These are phyloP conservation scores for Rhinophrynus dorsalis DNA, from an alignment of 2,797 vertebrate genomes.

Conservation along the genomic window DNA sequence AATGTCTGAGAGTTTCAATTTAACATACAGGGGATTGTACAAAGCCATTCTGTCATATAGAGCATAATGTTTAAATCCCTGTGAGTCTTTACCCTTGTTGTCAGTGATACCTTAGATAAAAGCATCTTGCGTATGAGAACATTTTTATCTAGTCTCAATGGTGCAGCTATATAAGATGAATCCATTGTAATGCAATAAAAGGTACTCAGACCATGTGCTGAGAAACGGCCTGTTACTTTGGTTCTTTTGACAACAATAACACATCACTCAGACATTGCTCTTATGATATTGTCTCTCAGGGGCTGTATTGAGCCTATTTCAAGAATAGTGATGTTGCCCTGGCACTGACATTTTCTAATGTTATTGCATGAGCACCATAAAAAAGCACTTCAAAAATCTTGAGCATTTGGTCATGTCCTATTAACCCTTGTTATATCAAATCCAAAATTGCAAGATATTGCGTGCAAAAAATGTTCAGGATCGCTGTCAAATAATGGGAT, in stretches of 20 bases:
- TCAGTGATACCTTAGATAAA: slow-evolving; percentile 20
- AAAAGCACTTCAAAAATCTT: background rate
- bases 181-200: slow-evolving; percentile 45
- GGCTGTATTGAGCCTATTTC: slow-evolving; percentile 30
- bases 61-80: slow-evolving; percentile 10
- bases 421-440: too few species aligned
- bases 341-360: slow-evolving; percentile 36
- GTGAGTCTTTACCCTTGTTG: slow-evolving; percentile 15
- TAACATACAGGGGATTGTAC: background rate
- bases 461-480: too few species aligned
- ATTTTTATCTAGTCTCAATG: slow-evolving; percentile 29
- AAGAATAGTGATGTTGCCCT: slow-evolving; percentile 38
- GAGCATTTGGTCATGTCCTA: too few species aligned
- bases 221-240: slow-evolving; percentile 20
- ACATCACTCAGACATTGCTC: slow-evolving; percentile 30
- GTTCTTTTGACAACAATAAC: slow-evolving; percentile 29
- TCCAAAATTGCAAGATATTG: too few species aligned
- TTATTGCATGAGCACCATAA: slow-evolving; percentile 31
- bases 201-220: slow-evolving; percentile 29
- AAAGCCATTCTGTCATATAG: background rate
- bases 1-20: slow-evolving; percentile 1
- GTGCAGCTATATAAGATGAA: slow-evolving; percentile 21
- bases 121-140: slow-evolving; percentile 26
- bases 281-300: slow-evolving; percentile 34
- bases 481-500: too few species aligned